Evolutionary conservation across 2,113 vertebrate genomes (phyloP), one percentile per base, ranked within the genome.

Genomic region (Corythoichthys haematopterus): DNA sequence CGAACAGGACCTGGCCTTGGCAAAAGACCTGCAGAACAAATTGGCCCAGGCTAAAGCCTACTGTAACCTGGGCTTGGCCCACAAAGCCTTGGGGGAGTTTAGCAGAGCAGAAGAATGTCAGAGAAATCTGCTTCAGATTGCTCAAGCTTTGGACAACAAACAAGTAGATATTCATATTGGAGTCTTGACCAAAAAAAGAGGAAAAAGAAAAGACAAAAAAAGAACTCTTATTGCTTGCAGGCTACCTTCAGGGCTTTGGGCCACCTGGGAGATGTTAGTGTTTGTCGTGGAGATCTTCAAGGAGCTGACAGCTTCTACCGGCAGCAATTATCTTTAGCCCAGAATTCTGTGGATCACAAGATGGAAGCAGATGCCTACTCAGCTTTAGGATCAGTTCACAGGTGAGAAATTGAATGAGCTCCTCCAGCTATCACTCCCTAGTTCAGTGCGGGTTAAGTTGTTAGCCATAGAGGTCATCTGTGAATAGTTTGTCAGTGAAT

Each of bases 11-110:
- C 90, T 98, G 73, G 96, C 94, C 2, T 75, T 98, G 71, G 96
- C 96, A 2, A 96, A 96, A 73, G 96, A 98, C 86, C 93, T 98
- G 40, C 95, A 96, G 0, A 95, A 98, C 87, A 97, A 96, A 70
- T 71, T 98, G 70, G 94, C 95, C 81, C 96, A 98, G 80, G 96
- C 96, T 2, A 98, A 97, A 86, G 96, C 96, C 50, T 98, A 97
- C 73, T 98, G 96, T 82, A 98, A 98, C 91, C 86, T 98, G 51
- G 96, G 96, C 75, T 83, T 98, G 62, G 96, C 96, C 4, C 94
- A 96, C 91, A 98, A 98, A 87, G 96, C 96, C 1, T 82, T 98
- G 77, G 91, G 93, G 82, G 93, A 95, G 80, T 93, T 93, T 78
- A 81, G 13, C 85, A 94, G 94, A 84, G 96, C 96, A 0, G 95